A percentile compares a stretch with the other conserved stretches of the same genome.
These are phyloP conservation scores for Neosalanx taihuensis DNA, from an alignment of 2,797 vertebrate species.

Conservation along the genomic window DNA sequence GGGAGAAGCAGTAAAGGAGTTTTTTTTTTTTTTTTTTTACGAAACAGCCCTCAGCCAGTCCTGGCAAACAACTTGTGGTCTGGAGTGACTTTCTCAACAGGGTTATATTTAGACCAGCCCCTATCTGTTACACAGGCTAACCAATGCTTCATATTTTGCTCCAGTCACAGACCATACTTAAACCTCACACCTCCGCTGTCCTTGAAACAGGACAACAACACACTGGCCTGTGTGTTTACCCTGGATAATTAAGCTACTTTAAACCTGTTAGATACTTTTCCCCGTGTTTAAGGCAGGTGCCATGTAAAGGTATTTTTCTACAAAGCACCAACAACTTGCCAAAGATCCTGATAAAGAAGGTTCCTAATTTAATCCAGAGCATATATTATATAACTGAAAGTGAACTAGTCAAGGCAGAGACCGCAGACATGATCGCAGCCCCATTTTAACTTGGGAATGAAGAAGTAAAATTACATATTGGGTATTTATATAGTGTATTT, in stretches of 20 bases:
- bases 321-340: not conserved
- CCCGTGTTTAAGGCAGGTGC: not conserved
- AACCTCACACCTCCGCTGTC: slow-evolving; percentile 25
- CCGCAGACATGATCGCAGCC: slow-evolving; percentile 35
- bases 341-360: not conserved
- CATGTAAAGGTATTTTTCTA: too few species aligned
- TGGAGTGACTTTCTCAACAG: slow-evolving; percentile 59
- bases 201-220: slow-evolving; percentile 35
- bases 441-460: slow-evolving; percentile 32
- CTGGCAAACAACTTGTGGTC: slow-evolving; percentile 47
- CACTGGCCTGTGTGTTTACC: not conserved
- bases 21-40: slow-evolving; percentile 52
- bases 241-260: not conserved
- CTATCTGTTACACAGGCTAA: slow-evolving; percentile 66
- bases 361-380: not conserved
- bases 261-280: not conserved
- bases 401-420: slow-evolving; percentile 26
- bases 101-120: slow-evolving; percentile 60
- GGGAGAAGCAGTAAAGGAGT: not conserved
- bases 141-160: slow-evolving; percentile 65
- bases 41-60: slow-evolving; percentile 29
- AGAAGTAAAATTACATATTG: slow-evolving; percentile 32
- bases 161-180: slow-evolving; percentile 33
- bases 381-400: not conserved
- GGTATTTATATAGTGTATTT: slow-evolving; percentile 42